A percentile compares a stretch with the other conserved stretches of the same genome.
Evolutionary conservation across 2,888 invertebrate genomes (phyloP).

Genomic region (Empis stercorea): DNA sequence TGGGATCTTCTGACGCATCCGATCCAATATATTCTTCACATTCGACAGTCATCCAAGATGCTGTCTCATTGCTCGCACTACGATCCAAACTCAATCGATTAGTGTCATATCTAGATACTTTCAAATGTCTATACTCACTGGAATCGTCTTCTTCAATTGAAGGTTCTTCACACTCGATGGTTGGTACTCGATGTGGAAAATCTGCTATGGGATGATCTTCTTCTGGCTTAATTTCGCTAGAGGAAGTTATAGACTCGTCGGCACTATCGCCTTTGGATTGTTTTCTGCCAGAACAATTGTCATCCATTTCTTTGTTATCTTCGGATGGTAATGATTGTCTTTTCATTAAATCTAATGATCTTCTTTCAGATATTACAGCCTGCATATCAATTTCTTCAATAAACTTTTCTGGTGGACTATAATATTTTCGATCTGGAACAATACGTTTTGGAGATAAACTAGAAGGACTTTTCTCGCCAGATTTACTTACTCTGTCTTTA

Average conservation of each 20-base stretch:
- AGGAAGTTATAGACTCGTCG: constrained; percentile 56
- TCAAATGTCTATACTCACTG: constrained; percentile 28
- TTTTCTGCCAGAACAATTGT: constrained; percentile 26
- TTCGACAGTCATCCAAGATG: constrained; percentile 54
- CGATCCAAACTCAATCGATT: constrained; percentile 36
- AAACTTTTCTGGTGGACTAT: constrained; percentile 18
- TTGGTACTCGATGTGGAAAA: constrained; percentile 33
- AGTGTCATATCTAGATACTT: constrained; percentile 25
- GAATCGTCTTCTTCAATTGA: constrained; percentile 32
- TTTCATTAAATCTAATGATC: constrained; percentile 48
- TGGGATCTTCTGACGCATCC: constrained; percentile 45
- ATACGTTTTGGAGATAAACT: constrained; percentile 17
- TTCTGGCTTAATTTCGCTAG: constrained; percentile 44
- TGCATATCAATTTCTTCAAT: constrained; percentile 43
- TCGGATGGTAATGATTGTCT: constrained; percentile 41
- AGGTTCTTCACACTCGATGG: constrained; percentile 36
- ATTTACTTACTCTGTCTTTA: constrained; percentile 38
- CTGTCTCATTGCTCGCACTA: constrained; percentile 53
- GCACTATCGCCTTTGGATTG: constrained; percentile 45
- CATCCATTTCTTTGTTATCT: constrained; percentile 31
- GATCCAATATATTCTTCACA: constrained; percentile 53
- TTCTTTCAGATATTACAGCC: constrained; percentile 46
- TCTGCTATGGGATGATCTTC: constrained; percentile 19
- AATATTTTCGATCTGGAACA: constrained; percentile 21
- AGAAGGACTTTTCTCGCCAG: constrained; percentile 35